Evolutionary conservation across 2,888 invertebrate species (phyloP), one percentile per base, ranked within the genome.

Genomic region (Spicauda simplicius): DNA sequence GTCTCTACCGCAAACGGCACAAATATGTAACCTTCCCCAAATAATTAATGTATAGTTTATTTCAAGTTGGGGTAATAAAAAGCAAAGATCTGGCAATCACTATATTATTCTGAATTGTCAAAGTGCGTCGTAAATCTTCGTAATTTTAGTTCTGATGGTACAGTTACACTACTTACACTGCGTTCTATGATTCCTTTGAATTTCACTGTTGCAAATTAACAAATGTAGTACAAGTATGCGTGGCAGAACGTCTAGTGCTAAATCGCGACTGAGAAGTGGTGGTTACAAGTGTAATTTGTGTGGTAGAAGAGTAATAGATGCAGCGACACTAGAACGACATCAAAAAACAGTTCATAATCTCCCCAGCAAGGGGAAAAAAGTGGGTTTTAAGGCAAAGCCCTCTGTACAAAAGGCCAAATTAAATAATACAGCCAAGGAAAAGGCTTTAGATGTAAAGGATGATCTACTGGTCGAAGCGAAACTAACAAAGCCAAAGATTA

Each of bases 211-310:
- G 48, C n/a, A 16, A 48, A 16, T 5, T 18, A 33, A 63, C 69
- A 69, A 69, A 73, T 79, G 76, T 65, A 69, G 68, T 19, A 50
- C 16, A 77, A 77, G 1, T 74, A 88, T 88, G 88, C 84, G 83
- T n/a, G 76, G 86, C 10, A 86, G 83, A 73, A 72, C 80, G 12
- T 37, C 37, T 59, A 77, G 45, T 18, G 66, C 76, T 14, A 82
- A 73, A 64, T 60, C 80, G 54, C 83, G 82, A 71, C 73, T 77
- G 3, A 78, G 81, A 48, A 81, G 77, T 14, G 73, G 76, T 0
- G 70, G 75, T 3, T 75, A 74, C 8, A 84, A 82, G 72, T 90
- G 90, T 52, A 79, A 84, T 20, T 61, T 79, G 33, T 90, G 90
- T 63, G 76, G 80, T 0, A 77, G 82, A 33, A 80, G 79, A 70